Base-by-base conservation (phyloP, 2,888 invertebrate genomes). In the Diarsia mendica region DNA sequence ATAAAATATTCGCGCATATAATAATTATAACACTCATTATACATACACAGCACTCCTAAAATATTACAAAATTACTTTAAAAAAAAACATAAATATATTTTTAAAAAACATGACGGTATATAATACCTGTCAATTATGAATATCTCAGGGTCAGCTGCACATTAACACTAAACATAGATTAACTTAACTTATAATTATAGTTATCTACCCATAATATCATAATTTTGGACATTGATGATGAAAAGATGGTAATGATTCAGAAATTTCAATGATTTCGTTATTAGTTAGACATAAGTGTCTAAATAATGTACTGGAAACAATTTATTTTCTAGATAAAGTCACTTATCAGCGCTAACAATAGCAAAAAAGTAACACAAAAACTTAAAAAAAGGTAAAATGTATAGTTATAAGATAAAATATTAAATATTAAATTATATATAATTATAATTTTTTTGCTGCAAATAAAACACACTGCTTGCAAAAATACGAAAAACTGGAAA, bases 181-280 rank as follows among this genome's bases (percentile, higher is more conserved):
- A 67, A 33, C 23, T 49, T 33, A 67, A 65, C 46, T 63, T 76
- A 79, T 85, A 86, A 87, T 87, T 85, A 86, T 82, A 87, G 82
- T 74, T 69, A 61, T 77, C 33, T 33, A 61, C 15, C 28, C n/a
- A 46, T 73, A 84, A 71, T 39, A 75, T 53, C 69, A 75, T 76
- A 53, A 75, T 83, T 58, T 80, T 70, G n/a, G 46, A 65, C 70
- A 68, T 51, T 53, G 44, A 39, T 73, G 75, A 53, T 48, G 49
- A 33, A 33, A 73, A 70, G 44, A 72, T 67, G 51, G 33, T 2
- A 48, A 66, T 73, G 48, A 53, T 15, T 74, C 20, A 4, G 46
- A 79, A 66, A 63, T 49, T 64, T 28, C 23, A 70, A 70, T 55
- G 1, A 72, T 65, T 65, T n/a, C 58, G 28, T 39, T 72, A 72